Percentiles rank a stretch among this genome's conserved stretches.
Evolutionary conservation across 2,888 invertebrate species (phyloP).

Genomic region (Melinopterus prodromus): DNA sequence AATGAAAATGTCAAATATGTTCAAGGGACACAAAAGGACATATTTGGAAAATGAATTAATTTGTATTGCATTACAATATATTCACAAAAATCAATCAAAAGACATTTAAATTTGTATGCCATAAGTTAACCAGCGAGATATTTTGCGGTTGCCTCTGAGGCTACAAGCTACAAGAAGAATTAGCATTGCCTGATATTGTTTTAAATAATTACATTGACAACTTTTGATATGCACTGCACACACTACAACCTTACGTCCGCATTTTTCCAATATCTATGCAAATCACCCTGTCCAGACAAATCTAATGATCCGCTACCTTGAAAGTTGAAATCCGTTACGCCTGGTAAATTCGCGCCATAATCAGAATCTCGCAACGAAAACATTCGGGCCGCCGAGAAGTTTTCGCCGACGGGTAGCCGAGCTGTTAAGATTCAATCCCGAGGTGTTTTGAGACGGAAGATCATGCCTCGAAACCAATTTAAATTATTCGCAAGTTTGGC

Average conservation of each 20-base stretch:
- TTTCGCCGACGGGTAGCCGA: background rate
- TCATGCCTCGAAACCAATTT: slow-evolving; percentile 4
- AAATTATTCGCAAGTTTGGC: background rate
- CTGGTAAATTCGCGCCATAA: background rate
- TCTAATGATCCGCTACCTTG: background rate
- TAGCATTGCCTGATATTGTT: too few species aligned
- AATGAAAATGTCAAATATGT: too few species aligned
- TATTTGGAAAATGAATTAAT: too few species aligned
- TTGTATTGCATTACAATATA: too few species aligned
- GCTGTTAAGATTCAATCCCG: slow-evolving; percentile 4
- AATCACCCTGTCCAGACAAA: background rate
- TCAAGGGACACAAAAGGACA: too few species aligned
- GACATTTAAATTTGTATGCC: too few species aligned
- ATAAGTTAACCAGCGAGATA: too few species aligned
- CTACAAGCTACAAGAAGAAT: too few species aligned
- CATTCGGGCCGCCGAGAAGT: background rate
- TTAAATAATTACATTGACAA: too few species aligned
- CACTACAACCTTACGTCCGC: background rate
- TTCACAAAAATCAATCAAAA: too few species aligned
- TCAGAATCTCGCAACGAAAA: background rate
- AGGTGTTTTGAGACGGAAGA: background rate
- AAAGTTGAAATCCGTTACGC: background rate
- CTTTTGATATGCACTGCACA: too few species aligned
- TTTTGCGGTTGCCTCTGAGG: too few species aligned
- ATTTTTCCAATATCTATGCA: background rate